Conservation (phyloP, 2,113 vertebrate species). For the Hypomesus transpacificus region DNA sequence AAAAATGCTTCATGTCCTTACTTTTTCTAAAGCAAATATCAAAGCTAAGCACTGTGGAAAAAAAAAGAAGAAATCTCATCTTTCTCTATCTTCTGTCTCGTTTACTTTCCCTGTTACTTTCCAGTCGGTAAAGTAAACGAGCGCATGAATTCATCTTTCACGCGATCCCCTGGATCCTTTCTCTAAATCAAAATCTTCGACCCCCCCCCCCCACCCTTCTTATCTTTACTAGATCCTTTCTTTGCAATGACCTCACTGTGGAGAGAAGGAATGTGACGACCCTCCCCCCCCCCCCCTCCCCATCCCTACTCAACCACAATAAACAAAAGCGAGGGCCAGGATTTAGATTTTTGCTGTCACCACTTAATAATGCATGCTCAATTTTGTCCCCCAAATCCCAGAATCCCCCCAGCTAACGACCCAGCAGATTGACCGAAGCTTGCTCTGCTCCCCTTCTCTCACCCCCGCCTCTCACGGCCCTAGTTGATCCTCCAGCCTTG, state of each 20-base stretch:
- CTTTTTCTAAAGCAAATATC: slow-evolving; percentile 53
- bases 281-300: slow-evolving; percentile 26
- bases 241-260: slow-evolving; percentile 56
- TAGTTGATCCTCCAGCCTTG: neutral
- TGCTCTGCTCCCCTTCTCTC: neutral
- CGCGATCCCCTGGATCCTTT: slow-evolving; percentile 37
- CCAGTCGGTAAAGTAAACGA: slow-evolving; percentile 59
- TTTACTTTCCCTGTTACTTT: slow-evolving; percentile 43
- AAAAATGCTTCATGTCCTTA: slow-evolving; percentile 38
- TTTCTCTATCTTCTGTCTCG: slow-evolving; percentile 40
- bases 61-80: slow-evolving; percentile 32
- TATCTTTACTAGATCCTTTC: slow-evolving; percentile 65
- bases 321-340: slow-evolving; percentile 32
- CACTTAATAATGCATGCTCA: slow-evolving; percentile 40
- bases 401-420: neutral
- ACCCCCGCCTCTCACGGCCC: slow-evolving; percentile 5
- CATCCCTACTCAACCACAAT: slow-evolving; percentile 30
- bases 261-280: slow-evolving; percentile 40
- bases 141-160: slow-evolving; percentile 51
- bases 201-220: slow-evolving; percentile 48
- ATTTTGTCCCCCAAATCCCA: slow-evolving; percentile 1
- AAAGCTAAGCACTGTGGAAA: slow-evolving; percentile 64
- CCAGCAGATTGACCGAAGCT: neutral
- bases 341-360: slow-evolving; percentile 41
- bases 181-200: slow-evolving; percentile 54